Evolutionary conservation across 1,140 invertebrate genomes (phyloP), one percentile per base, ranked within the genome.

Genomic region (Heliconius hewitsoni): DNA sequence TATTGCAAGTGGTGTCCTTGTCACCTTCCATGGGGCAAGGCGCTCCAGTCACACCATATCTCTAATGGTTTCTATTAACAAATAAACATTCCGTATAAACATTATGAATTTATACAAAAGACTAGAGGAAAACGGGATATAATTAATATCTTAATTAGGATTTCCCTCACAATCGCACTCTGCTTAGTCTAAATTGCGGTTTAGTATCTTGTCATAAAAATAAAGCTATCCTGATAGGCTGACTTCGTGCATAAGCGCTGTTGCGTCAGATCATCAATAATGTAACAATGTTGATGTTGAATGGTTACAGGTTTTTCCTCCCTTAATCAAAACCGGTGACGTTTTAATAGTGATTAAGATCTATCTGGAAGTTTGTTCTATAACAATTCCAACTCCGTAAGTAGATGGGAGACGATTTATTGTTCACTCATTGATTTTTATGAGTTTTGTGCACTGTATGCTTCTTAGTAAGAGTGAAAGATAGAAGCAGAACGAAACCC

Each of bases 21-120:
- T 88, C 90, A 89, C 87, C 85, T 85, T 88, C 86, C 73, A 75
- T 50, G 50, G 60, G 66, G 66, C 57, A 75, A 74, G 71, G 72
- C 34, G 72, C 72, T 42, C 76, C 72, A 73, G 16, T 76, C 74
- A 83, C 75, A 78, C 80, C 84, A 80, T 80, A 70, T 50, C 79
- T 75, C 71, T 75, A 46, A 70, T 55, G 71, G 23, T 55, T 77
- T 76, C 83, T 87, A 81, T 30, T 42, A 77, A 73, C 78, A 78
- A 81, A 81, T 86, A 78, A 80, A 73, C 37, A n/a, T 19, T 30
- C 11, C 8, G 27, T 37, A 70, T 55, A 77, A 70, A 16, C 9
- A 39, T n/a, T 34, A 60, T 37, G n/a, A 76, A 80, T 87, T 78
- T 87, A 87, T 83, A 87, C 73, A 42, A 39, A 37, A 23, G 39